Evolutionary conservation across 2,888 invertebrate species (phyloP).

Genomic region (Lochmaea crataegi): DNA sequence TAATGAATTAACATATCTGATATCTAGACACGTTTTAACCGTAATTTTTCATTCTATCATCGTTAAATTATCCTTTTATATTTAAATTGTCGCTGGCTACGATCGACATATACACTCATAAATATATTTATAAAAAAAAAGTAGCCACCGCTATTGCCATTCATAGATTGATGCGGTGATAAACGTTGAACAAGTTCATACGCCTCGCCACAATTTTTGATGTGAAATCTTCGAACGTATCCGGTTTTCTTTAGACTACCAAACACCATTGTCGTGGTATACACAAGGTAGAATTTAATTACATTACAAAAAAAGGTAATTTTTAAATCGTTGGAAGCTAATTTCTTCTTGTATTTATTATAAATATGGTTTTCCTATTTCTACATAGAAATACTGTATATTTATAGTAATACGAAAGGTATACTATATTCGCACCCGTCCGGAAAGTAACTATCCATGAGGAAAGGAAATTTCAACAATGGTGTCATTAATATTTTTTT

Average conservation of each 20-base stretch:
- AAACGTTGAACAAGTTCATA: constrained; percentile 30
- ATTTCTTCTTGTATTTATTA: too few species aligned
- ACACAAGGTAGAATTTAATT: background rate
- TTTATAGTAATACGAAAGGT: too few species aligned
- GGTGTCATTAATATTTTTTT: too few species aligned
- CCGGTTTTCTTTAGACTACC: constrained; percentile 9
- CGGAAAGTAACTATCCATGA: too few species aligned
- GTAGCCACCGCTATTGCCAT: constrained; percentile 24
- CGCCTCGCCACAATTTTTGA: constrained; percentile 29
- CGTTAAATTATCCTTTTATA: constrained; percentile 42
- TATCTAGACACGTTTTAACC: constrained; percentile 15
- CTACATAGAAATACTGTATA: too few species aligned
- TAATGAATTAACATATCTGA: constrained; percentile 24
- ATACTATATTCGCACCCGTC: too few species aligned
- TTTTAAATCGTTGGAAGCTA: too few species aligned
- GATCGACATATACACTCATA: constrained; percentile 33
- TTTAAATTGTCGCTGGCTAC: constrained; percentile 36
- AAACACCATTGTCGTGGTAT: constrained; percentile 3
- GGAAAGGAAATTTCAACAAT: too few species aligned
- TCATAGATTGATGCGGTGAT: constrained; percentile 38
- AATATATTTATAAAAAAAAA: constrained; percentile 25
- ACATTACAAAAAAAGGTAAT: too few species aligned
- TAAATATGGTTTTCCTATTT: too few species aligned
- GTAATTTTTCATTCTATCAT: constrained; percentile 39
- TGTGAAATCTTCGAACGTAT: constrained; percentile 19